Evolutionary conservation across 2,888 invertebrate genomes (phyloP), one percentile per base, ranked within the genome.

Genomic region (Peribatodes rhomboidaria): DNA sequence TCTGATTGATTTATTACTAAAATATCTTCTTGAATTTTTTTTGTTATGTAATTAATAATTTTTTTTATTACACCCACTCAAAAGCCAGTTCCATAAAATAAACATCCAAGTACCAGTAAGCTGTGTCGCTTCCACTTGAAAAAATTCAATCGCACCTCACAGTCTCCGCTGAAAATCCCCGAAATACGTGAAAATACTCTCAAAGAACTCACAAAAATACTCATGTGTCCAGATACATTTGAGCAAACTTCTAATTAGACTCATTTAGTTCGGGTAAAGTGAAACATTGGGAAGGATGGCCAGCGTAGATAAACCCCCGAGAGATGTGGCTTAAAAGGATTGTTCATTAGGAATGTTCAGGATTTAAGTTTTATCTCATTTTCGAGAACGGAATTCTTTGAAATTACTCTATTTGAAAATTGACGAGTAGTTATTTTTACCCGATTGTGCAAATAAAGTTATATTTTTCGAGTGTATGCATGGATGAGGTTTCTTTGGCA

Each of bases 41-140:
- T n/a, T n/a, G n/a, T n/a, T n/a, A n/a, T n/a, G n/a, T n/a, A n/a
- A n/a, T n/a, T n/a, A n/a, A n/a, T n/a, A n/a, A n/a, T n/a, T n/a
- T n/a, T n/a, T n/a, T n/a, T n/a, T n/a, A n/a, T n/a, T n/a, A n/a
- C n/a, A n/a, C n/a, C n/a, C n/a, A n/a, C n/a, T 22, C 10, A 22
- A 53, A 50, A n/a, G 22, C 10, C 73, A 2, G 67, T 75, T 84
- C 79, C 59, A 80, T 76, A 63, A 50, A 55, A 54, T 8, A 2
- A 65, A 69, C 14, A 72, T 68, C 70, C 61, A 63, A 55, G 71
- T 50, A 67, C 59, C 63, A 66, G 81, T 83, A 83, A 86, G 82
- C 83, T 81, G 88, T 84, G 89, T 89, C 90, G 84, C 87, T 92
- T 92, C 90, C 92, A 92, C 91, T 90, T 85, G 91, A 91, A 91